Evolutionary conservation across 1,140 invertebrate species (phyloP).

Genomic region (Adoxophyes honmai): DNA sequence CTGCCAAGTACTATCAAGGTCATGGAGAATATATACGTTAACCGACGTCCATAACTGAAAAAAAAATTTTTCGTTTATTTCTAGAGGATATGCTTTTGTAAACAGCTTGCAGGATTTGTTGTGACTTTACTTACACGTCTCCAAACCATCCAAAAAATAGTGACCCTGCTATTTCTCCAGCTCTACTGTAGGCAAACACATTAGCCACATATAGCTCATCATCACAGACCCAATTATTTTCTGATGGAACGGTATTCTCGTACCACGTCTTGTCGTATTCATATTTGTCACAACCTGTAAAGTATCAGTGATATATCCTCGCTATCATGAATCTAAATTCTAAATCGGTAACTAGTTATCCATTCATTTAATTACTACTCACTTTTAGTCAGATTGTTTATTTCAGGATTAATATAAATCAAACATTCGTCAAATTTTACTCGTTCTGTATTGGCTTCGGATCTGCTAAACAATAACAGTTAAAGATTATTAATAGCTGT

Average conservation of each 20-base stretch:
- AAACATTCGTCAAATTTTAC: conserved; percentile 29
- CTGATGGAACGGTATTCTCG: conserved; percentile 43
- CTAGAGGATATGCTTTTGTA: too few relatives aligned
- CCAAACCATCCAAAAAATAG: conserved; percentile 62
- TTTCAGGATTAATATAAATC: conserved; percentile 33
- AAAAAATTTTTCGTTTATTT: conserved; percentile 19
- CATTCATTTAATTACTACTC: conserved; percentile 17
- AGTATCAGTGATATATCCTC: conserved; percentile 7
- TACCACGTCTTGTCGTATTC: conserved; percentile 64
- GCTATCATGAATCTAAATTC: neutral
- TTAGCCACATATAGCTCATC: conserved; percentile 54
- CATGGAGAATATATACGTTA: conserved; percentile 46
- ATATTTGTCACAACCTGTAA: conserved; percentile 50
- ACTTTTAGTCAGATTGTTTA: conserved; percentile 42
- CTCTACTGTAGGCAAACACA: conserved; percentile 49
- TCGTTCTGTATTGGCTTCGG: conserved; percentile 22
- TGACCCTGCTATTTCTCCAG: conserved; percentile 56
- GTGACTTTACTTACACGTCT: conserved; percentile 52
- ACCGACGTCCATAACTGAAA: conserved; percentile 54
- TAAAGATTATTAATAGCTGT: too few relatives aligned
- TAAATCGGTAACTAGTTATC: neutral
- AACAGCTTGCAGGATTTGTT: too few relatives aligned
- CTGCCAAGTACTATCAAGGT: conserved; percentile 42
- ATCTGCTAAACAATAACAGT: conserved; percentile 17
- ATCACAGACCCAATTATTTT: conserved; percentile 65